Percentiles rank a stretch among this genome's conserved stretches.
These are phyloP conservation scores for Novumbra hubbsi DNA, from an alignment of 2,797 vertebrate species.

Conservation along the genomic window DNA sequence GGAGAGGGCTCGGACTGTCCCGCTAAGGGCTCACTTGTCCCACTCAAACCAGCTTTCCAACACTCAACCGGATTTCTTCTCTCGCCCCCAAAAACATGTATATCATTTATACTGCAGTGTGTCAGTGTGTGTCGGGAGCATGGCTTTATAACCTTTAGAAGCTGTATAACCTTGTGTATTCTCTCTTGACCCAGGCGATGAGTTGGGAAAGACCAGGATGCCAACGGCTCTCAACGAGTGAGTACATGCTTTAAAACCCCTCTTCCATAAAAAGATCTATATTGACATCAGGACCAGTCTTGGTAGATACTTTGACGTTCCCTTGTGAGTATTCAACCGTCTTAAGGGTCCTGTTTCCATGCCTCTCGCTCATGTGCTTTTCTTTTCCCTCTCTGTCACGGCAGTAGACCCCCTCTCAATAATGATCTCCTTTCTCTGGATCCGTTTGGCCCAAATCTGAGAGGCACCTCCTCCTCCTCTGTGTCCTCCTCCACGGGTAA, in stretches of 20 bases:
- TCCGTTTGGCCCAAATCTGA: conserved; percentile 78
- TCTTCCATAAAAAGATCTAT: background rate
- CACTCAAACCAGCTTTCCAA: background rate
- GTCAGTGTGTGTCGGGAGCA: conserved; percentile 12
- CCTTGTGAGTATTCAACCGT: background rate
- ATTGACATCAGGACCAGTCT: background rate
- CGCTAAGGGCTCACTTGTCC: too few species aligned
- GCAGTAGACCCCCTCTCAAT: conserved; percentile 77
- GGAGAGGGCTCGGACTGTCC: too few species aligned
- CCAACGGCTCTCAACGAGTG: conserved; percentile 83
- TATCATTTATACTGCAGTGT: background rate
- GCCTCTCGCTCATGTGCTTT: background rate
- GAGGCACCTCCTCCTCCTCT: conserved; percentile 73
- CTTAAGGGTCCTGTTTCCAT: background rate
- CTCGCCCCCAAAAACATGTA: too few species aligned
- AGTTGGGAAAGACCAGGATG: conserved; percentile 82
- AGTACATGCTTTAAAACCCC: conserved; percentile 55
- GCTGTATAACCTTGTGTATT: conserved; percentile 18
- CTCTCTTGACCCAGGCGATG: conserved; percentile 81
- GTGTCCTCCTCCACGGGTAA: conserved; percentile 82
- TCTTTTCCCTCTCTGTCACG: conserved; percentile 14
- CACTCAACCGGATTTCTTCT: background rate
- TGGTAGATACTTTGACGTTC: background rate
- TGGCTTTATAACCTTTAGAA: too few species aligned
- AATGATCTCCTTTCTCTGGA: conserved; percentile 93